Conservation (phyloP, 1,140 invertebrate genomes). For the Trichoplusia ni region DNA sequence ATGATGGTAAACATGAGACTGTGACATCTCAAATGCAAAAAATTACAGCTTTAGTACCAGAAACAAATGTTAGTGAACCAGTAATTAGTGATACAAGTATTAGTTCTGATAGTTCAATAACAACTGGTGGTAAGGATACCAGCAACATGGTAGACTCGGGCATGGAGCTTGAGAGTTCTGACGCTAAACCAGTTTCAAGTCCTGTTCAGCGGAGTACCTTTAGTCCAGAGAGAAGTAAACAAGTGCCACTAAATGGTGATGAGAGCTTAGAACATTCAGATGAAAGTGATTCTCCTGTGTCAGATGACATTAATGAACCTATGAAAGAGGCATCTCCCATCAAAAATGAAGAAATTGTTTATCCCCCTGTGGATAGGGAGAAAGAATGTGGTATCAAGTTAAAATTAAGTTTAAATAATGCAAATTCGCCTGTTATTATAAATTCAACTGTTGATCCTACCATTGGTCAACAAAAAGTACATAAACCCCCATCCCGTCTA, state of each 20-base stretch:
- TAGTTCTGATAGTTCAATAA: conserved; percentile 57
- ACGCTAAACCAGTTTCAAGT: conserved; percentile 40
- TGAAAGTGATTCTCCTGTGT: conserved; percentile 55
- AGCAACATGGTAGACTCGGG: conserved; percentile 55
- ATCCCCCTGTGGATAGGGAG: conserved; percentile 51
- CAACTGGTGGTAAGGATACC: conserved; percentile 54
- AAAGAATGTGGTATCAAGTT: conserved; percentile 72
- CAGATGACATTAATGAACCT: conserved; percentile 45
- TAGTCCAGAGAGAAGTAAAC: conserved; percentile 34
- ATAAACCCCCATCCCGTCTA: conserved; percentile 71
- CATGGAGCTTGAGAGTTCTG: conserved; percentile 53
- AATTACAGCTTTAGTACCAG: conserved; percentile 14
- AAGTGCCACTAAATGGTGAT: conserved; percentile 62
- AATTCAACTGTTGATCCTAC: conserved; percentile 77
- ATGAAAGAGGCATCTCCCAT: conserved; percentile 35
- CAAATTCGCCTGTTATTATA: conserved; percentile 75
- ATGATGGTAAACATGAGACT: conserved; percentile 58
- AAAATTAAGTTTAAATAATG: conserved; percentile 75
- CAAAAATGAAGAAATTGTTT: conserved; percentile 47
- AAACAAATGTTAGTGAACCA: conserved; percentile 50
- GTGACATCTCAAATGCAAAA: conserved; percentile 47
- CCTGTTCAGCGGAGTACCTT: conserved; percentile 39
- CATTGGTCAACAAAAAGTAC: conserved; percentile 61
- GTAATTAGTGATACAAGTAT: conserved; percentile 60
- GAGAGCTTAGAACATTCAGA: conserved; percentile 61